Percentiles rank a stretch among this genome's conserved stretches.
phyloP scores from a whole-genome alignment of 2,113 vertebrate genomes.

The Brienomyrus brachyistius region DNA sequence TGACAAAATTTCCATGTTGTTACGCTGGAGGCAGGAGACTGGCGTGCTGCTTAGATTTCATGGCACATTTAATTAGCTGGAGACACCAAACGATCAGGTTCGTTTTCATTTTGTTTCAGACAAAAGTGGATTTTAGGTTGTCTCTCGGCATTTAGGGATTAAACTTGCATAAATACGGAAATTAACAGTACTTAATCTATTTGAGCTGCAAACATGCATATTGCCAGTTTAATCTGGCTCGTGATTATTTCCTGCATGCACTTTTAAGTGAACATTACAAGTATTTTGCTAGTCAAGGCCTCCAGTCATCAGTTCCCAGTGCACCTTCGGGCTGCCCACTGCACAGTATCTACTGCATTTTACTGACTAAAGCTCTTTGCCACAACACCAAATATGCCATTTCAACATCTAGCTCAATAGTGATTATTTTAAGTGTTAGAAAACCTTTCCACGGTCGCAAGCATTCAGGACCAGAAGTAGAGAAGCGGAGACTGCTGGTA shows the following conservation, averaged over 20 bases:
- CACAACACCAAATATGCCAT: background rate
- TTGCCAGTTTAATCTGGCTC: background rate
- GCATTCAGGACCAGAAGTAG: background rate
- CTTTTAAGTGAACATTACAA: background rate
- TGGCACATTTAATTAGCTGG: constrained; percentile 9
- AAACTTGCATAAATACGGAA: background rate
- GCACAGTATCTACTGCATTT: background rate
- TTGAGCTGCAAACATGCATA: background rate
- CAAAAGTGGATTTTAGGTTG: background rate
- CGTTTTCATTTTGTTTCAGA: background rate
- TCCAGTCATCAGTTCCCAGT: background rate
- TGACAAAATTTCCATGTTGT: background rate
- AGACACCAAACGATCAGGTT: background rate
- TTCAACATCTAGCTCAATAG: background rate
- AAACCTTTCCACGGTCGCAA: background rate
- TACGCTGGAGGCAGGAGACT: background rate
- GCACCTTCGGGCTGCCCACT: background rate
- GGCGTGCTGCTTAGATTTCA: background rate
- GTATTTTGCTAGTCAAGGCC: background rate
- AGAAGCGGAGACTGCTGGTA: background rate
- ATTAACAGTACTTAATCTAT: background rate
- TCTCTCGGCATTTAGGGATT: background rate
- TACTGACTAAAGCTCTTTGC: background rate
- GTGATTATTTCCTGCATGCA: background rate
- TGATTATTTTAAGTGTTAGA: background rate